Evolutionary conservation across 2,888 invertebrate species (phyloP), one percentile per base, ranked within the genome.

Genomic region (Ganaspis brasiliensis): DNA sequence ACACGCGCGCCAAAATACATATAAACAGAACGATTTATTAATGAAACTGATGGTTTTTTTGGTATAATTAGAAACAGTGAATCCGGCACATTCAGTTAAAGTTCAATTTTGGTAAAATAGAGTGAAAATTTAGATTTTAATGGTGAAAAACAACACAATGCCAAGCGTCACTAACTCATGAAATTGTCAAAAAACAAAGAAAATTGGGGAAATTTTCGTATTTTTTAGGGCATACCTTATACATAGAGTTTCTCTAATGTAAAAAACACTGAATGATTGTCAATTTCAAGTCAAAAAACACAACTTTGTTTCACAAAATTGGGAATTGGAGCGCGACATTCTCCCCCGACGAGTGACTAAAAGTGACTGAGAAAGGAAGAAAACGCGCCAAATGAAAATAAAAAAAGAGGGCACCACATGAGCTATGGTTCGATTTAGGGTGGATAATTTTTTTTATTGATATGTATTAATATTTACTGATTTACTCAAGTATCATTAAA

Each of bases 341-440:
- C 74, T 67, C 45, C 72, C 73, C 67, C 74, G 70, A 73, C 81
- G 78, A 79, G 79, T 72, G 81, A 80, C 79, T 75, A 80, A 82
- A 82, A 82, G 82, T 79, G 77, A 85, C 83, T 84, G 82, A 81
- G 26, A 67, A n/a, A n/a, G n/a, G n/a, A n/a, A n/a, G n/a, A n/a
- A 45, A 14, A 8, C 67, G 45, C 45, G 49, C 59, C 19, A 45
- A 21, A 31, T 2, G 31, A 16, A 14, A 52, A 57, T 19, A n/a
- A 75, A 70, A 52, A 74, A 67, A 37, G 73, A 73, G 73, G 56
- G 67, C 55, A 71, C 24, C 52, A 75, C 55, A 37, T 16, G n/a
- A 35, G 76, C 5, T 5, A 61, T n/a, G 19, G 31, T 31, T 31
- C 6, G 31, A 31, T n/a, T n/a, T n/a, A n/a, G n/a, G n/a, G n/a